Percentiles rank a stretch among this genome's conserved stretches.
phyloP scores from a whole-genome alignment of 2,888 invertebrate genomes.

The Euplexia lucipara region DNA sequence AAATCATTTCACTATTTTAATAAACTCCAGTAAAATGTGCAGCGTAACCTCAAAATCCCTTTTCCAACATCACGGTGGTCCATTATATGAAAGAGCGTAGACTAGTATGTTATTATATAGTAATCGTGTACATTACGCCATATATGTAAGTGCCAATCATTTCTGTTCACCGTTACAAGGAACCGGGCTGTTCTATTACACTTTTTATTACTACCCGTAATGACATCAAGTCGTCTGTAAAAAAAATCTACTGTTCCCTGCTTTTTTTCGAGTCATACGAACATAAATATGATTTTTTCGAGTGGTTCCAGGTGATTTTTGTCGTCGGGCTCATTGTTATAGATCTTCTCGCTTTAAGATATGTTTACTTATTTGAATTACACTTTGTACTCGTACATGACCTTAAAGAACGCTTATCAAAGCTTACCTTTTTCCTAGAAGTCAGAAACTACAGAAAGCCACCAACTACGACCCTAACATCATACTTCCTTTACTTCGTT shows the following conservation, averaged over 20 bases:
- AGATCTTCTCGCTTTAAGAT: constrained; percentile 7
- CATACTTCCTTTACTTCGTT: too few relatives aligned
- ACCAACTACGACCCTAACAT: too few relatives aligned
- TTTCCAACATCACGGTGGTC: constrained; percentile 46
- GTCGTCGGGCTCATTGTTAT: too few relatives aligned
- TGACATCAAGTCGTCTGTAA: constrained; percentile 33
- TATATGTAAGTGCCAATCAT: constrained; percentile 49
- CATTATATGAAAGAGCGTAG: constrained; percentile 29
- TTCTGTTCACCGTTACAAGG: constrained; percentile 47
- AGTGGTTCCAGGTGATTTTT: too few relatives aligned
- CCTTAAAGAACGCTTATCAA: not conserved
- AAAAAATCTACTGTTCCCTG: not conserved
- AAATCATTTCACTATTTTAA: constrained; percentile 12
- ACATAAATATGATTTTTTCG: too few relatives aligned
- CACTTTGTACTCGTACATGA: not conserved
- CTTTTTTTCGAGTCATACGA: too few relatives aligned
- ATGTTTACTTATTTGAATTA: constrained; percentile 17
- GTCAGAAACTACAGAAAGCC: too few relatives aligned
- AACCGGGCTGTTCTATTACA: constrained; percentile 43
- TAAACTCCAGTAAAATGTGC: not conserved
- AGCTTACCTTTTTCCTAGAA: too few relatives aligned
- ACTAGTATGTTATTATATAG: constrained; percentile 51
- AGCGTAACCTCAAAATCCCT: constrained; percentile 15
- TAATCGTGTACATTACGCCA: constrained; percentile 56
- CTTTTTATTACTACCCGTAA: constrained; percentile 47